Base-by-base conservation (phyloP, 2,888 invertebrate genomes). In the Hymenopus coronatus region DNA sequence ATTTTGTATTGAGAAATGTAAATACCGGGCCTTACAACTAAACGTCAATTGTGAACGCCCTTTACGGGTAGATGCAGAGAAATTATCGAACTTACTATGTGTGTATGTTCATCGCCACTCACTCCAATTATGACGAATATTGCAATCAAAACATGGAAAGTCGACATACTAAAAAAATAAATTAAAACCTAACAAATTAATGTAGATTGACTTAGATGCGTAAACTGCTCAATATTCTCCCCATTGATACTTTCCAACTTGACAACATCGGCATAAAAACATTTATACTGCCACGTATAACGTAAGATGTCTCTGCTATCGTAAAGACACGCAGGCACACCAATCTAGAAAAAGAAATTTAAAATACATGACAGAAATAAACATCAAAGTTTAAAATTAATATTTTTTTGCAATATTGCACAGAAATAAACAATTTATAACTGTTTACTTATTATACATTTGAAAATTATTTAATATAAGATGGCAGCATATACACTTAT, bases 21-120 rank as follows among this genome's bases (percentile, higher is more conserved):
- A 84, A 30, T 20, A 28, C 33, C 33, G 28, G 84, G 84, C 28
- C 25, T 9, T 28, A 70, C 25, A 20, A 70, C 54, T 70, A 87
- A 82, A 87, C 25, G 25, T 3, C 9, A 81, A 81, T 33, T 88
- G 89, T 40, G 84, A 90, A 90, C 88, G 90, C 84, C 88, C 88
- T 88, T 54, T 40, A 33, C 25, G 82, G 82, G 46, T 30, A 86
- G 85, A 88, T 83, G 87, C 46, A 84, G 84, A 46, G 15, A 25
- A 84, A 86, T 84, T 83, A 28, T 89, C 20, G n/a, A 30, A 95
- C 96, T 96, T 94, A 97, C 97, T 92, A 95, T 93, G 93, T 97
- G 97, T 93, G 95, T 96, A 93, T 97, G 97, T 94, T 97, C 97
- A 93, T 97, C 97, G 87, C 94, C 93, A 90, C 91, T 90, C n/a